These are phyloP conservation scores for Hermodice carunculata DNA, from an alignment of 2,888 invertebrate species.

Conservation along the genomic window DNA sequence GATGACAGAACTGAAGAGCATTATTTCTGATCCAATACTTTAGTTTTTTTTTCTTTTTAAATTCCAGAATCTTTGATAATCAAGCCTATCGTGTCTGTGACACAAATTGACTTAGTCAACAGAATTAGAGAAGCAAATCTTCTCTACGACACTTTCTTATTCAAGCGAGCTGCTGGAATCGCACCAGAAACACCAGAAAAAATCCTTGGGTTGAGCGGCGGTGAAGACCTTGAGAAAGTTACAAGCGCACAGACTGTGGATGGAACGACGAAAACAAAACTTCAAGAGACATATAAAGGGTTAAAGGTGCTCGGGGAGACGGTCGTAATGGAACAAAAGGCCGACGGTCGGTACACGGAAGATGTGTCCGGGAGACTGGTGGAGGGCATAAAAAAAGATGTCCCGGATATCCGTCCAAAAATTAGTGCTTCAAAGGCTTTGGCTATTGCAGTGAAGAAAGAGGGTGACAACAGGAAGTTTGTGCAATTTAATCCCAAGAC, in stretches of 20 bases:
- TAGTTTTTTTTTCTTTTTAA: too few relatives aligned
- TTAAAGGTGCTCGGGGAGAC: conserved; percentile 41
- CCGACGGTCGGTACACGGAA: background rate
- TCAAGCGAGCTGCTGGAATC: too few relatives aligned
- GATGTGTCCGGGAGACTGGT: background rate
- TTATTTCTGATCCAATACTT: too few relatives aligned
- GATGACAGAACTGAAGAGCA: too few relatives aligned
- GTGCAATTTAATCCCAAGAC: background rate
- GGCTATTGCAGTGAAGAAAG: background rate
- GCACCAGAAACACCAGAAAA: too few relatives aligned
- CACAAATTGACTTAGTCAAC: too few relatives aligned
- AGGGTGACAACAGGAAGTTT: background rate
- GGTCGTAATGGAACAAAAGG: conserved; percentile 40
- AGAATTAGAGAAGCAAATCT: too few relatives aligned
- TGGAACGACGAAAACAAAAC: conserved; percentile 38
- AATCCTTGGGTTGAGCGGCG: background rate
- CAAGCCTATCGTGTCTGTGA: too few relatives aligned
- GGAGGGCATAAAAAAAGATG: background rate
- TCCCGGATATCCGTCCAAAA: background rate
- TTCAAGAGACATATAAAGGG: conserved; percentile 43
- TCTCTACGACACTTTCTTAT: too few relatives aligned
- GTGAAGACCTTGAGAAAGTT: background rate
- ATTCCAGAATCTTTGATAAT: too few relatives aligned
- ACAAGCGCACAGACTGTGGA: conserved; percentile 28
- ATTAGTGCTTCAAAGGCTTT: background rate